Evolutionary conservation across 2,113 vertebrate species (phyloP).

Genomic region (Colinus virginianus): DNA sequence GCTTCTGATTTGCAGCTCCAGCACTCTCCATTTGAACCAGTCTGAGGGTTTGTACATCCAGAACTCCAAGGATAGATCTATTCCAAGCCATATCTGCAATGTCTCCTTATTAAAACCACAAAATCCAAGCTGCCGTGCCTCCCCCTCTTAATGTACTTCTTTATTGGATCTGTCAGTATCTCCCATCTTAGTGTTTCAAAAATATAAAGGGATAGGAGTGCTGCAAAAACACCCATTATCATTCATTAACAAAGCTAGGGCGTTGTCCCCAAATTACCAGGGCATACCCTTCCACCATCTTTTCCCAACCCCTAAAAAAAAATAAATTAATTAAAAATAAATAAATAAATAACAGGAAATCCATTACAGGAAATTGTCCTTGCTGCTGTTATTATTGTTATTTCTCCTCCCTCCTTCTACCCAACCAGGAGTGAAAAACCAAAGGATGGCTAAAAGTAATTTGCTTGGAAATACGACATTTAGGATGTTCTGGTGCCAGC

Average conservation of each 20-base stretch:
- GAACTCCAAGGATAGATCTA: neutral
- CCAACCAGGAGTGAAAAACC: conserved; percentile 53
- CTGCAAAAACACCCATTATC: conserved; percentile 40
- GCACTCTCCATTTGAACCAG: neutral
- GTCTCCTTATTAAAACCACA: conserved; percentile 64
- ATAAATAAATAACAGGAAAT: neutral
- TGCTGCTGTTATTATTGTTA: conserved; percentile 56
- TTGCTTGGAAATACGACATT: conserved; percentile 61
- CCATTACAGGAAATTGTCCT: conserved; percentile 37
- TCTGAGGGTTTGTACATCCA: conserved; percentile 6
- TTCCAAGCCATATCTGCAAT: conserved; percentile 21
- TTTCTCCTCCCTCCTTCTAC: conserved; percentile 28
- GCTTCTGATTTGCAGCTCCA: neutral
- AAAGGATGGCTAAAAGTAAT: conserved; percentile 60
- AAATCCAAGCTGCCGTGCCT: conserved; percentile 55
- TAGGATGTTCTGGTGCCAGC: neutral
- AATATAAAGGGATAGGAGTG: conserved; percentile 58
- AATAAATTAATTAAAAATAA: conserved; percentile 38
- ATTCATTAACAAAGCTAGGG: conserved; percentile 23
- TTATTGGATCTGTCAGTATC: conserved; percentile 68
- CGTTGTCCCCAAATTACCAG: conserved; percentile 54
- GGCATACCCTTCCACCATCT: neutral
- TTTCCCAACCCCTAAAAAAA: neutral
- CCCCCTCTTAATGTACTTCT: conserved; percentile 58
- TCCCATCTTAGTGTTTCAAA: conserved; percentile 81